Evolutionary conservation across 2,113 vertebrate species (phyloP), one percentile per base, ranked within the genome.

Genomic region (Lycocorax pyrrhopterus): DNA sequence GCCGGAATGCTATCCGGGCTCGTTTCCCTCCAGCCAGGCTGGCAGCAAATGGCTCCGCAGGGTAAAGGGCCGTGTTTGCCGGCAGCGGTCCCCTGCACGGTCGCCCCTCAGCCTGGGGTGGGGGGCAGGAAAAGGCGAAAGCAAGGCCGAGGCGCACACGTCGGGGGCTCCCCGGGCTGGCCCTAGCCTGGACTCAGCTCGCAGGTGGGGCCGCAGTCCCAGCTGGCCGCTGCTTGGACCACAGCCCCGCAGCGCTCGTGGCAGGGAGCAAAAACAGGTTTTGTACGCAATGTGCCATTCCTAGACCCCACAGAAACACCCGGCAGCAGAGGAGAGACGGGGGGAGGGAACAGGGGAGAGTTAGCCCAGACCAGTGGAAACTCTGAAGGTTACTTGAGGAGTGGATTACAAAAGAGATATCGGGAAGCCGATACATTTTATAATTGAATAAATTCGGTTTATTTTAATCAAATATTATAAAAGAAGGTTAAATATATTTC

Each of bases 401-500:
- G 64, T 37, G 75, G 33, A 81, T 82, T 87, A 67, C n/a, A 80
- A 78, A 94, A 79, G 63, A 29, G 51, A 81, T 62, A 76, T 52
- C 32, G 67, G 71, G 87, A 79, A 90, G 59, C 39, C 4, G 6
- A 95, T 82, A 60, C 66, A 66, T 91, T 96, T 96, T 88, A 47
- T 81, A 75, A 81, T 87, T n/a, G 16, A 79, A 96, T 93, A 86
- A 86, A 59, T 87, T 87, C 41, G 6, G 55, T 96, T 97, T 97
- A 97, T 97, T 97, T 90, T 82, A 97, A 97, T 98, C 97, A 97
- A 95, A 93, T 80, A 77, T 69, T 53, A 94, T 89, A 97, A 88
- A 90, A 93, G 69, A 97, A 94, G 94, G 91, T 96, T 90, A 97
- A 97, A 98, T 96, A 97, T 97, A 97, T 92, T 96, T 96, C 87